Base-by-base conservation (phyloP, 2,113 vertebrate species). In the Hyperopisus bebe region DNA sequence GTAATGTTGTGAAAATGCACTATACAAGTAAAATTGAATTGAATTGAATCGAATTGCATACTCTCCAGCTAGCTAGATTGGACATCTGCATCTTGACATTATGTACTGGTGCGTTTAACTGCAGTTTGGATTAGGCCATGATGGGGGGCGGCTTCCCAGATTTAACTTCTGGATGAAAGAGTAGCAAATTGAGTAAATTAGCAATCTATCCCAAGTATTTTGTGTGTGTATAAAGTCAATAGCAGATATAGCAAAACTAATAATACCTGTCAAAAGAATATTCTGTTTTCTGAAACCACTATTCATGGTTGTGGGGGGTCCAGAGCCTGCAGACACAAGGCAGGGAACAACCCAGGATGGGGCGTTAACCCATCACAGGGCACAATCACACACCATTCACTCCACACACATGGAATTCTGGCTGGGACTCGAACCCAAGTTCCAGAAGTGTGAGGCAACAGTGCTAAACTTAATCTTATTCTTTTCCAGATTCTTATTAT, bases 71-170 rank as follows among this genome's bases (percentile, higher is more conserved):
- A 8, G 24, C 39, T 31, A 13, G 19, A 19, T 83, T 51, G 8
- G 7, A 15, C 80, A 27, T 84, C 77, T 47, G 80, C 39, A 85
- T 44, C 46, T 8, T 70, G 44, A 74, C 62, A 19, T 46, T 17
- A 84, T 39, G 21, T 42, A 3, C 44, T 74, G 58, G 5, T 88
- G 46, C n/a, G 11, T 39, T 50, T 80, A 80, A 77, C 66, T 89
- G 88, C 88, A 89, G 66, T 89, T 35, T 24, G n/a, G 55, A 15
- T 39, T 27, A 88, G 86, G 86, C 86, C 53, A 31, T 15, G 31
- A 13, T 42, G 50, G 50, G 50, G 50, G 48, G 48, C 24, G 62
- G 13, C 27, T 6, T 27, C 31, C 39, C 74, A 11, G 27, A 35
- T 80, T 39, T 39, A 80, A 39, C 31, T 80, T 80, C 0, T 15